These are phyloP conservation scores for Temnothorax unifasciatus DNA, from an alignment of 2,888 invertebrate species.

Conservation along the genomic window DNA sequence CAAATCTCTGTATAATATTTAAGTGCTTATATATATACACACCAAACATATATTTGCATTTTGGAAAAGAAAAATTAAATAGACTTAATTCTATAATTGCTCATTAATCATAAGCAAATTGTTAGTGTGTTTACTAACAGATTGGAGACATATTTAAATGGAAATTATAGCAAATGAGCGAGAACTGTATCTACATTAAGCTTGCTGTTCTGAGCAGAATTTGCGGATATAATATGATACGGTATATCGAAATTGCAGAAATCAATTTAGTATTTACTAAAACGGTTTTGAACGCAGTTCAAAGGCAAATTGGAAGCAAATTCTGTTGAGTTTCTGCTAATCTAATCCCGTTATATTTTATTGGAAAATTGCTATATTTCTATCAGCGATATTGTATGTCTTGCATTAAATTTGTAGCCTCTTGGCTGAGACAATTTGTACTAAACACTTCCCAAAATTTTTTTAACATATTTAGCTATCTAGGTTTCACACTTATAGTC, in stretches of 20 bases:
- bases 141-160: neutral
- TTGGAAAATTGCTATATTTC: neutral
- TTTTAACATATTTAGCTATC: neutral
- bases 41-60: conserved; percentile 7
- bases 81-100: neutral
- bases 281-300: neutral
- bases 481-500: neutral
- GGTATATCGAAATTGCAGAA: neutral
- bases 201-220: neutral
- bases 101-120: conserved; percentile 6
- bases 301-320: neutral
- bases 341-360: neutral
- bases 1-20: neutral
- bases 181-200: neutral
- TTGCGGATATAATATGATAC: neutral
- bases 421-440: neutral
- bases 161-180: neutral
- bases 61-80: conserved; percentile 7
- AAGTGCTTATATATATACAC: neutral
- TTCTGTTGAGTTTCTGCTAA: neutral
- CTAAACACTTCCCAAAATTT: neutral
- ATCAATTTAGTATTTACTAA: neutral
- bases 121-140: neutral
- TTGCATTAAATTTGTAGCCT: neutral
- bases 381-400: neutral